Base-by-base conservation (phyloP, 1,140 invertebrate genomes). In the Diorhabda carinulata region DNA sequence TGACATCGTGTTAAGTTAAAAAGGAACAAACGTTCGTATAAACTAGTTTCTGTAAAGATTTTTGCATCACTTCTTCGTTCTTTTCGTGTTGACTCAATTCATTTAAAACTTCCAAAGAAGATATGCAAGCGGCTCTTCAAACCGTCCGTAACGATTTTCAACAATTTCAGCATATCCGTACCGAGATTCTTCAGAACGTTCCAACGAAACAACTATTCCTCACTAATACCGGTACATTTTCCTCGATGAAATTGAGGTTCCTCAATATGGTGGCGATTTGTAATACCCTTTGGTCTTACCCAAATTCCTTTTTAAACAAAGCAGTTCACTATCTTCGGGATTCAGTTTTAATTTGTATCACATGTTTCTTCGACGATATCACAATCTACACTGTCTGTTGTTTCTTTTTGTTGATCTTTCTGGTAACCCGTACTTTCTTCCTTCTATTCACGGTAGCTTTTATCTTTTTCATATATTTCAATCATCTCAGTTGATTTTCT, bases 1-100 rank as follows among this genome's bases (percentile, higher is more conserved):
- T 96, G 56, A 99, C 95, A 80, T 99, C 97, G 75, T 96, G 95
- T 2, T 98, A 85, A 0, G 94, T 93, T 45, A 98, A 83, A 76
- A 96, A 88, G 52, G 88, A 85, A 78, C 92, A 91, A 6, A 97
- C 87, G 70, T 91, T 88, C 75, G 89, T 84, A 78, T 94, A 92
- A 60, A 93, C 86, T 82, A 86, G 86, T 68, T 85, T 76, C 74
- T 91, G 89, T 3, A 94, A 79, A 69, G 85, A 86, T 66, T 88
- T 86, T 10, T 88, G 81, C 44, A 95, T 80, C 9, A 91, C 85
- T 52, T 93, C 90, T 76, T 96, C 95, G 80, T 97, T 98, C 44
- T 86, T 85, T 77, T 95, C 93, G 71, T 90, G 91, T 76, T 92
- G 90, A 66, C 92, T 92, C 5, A 97, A 82, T 80, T 95, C 95